Base-by-base conservation (phyloP, 2,888 invertebrate genomes). In the Listrodromus nycthemerus region DNA sequence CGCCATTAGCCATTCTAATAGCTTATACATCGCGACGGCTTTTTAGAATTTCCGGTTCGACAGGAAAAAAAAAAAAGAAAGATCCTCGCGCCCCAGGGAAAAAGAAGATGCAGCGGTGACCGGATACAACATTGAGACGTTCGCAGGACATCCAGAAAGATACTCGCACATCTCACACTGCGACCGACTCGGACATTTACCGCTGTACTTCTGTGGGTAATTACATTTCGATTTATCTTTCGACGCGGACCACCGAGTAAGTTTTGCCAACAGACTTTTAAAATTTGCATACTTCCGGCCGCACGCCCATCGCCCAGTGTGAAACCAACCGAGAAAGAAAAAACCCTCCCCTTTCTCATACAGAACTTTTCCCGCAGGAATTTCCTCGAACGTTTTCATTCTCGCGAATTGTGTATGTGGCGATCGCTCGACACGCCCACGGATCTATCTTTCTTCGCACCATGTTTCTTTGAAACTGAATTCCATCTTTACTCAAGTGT, bases 181-280 rank as follows among this genome's bases (percentile, higher is more conserved):
- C 58, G 8, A 16, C 70, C 66, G 58, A 66, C 48, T n/a, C 66
- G 24, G 37, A 41, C 1, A 48, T 33, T 16, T n/a, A 10, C 19
- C 24, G 21, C 69, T 65, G 3, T 24, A 10, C 24, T 19, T 55
- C 55, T 2, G 21, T 63, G 73, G 84, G 88, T 90, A 91, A 92
- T 92, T 91, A 91, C 83, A 91, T 90, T 87, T 86, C 89, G 80
- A 93, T 92, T 91, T 87, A 91, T 92, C 92, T 90, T 88, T 71
- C 58, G 48, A 52, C 45, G 27, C 21, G 41, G 92, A 91, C 92
- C 92, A 92, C 92, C 92, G 85, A 87, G 87, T 77, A 87, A 90
- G 91, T 90, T 90, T 89, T 90, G 88, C 88, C 89, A 91, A 92
- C 90, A 91, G 87, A 85, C 87, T 85, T 41, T 88, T 78, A 76